Evolutionary conservation across 2,888 invertebrate genomes (phyloP).

Genomic region (Eupithecia insigniata): DNA sequence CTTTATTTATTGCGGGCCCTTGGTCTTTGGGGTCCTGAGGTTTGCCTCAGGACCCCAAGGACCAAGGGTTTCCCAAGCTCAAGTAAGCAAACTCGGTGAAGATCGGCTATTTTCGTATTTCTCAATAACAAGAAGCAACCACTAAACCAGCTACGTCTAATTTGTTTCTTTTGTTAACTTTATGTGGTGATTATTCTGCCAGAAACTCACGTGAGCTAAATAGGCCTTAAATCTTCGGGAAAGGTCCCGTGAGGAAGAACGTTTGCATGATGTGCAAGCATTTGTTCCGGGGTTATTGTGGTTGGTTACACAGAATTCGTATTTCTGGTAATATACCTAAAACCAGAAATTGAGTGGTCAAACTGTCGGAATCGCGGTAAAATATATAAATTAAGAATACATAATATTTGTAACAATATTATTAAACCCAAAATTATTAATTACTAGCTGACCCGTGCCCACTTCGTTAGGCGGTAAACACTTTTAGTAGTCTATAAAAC

Average conservation of each 20-base stretch:
- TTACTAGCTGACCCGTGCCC: no score
- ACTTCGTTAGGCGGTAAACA: no score
- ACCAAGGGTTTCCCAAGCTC: neutral
- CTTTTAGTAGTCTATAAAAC: no score
- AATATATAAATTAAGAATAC: no score
- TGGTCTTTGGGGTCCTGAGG: no score
- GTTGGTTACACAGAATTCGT: neutral
- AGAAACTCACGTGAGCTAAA: neutral
- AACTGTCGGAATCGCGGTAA: neutral
- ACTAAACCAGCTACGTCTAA: neutral
- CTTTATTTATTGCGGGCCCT: neutral
- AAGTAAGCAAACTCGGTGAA: neutral
- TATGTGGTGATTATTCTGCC: neutral
- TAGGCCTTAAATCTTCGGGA: neutral
- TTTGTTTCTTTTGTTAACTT: neutral
- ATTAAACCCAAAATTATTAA: no score
- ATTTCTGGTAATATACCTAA: neutral
- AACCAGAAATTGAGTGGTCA: neutral
- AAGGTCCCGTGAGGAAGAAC: conserved; percentile 4
- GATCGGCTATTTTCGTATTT: neutral
- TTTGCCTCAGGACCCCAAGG: neutral
- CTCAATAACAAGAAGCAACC: neutral
- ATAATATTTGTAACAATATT: no score
- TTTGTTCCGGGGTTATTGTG: neutral
- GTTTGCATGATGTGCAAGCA: conserved; percentile 6